phyloP scores from a whole-genome alignment of 2,888 invertebrate genomes.

The Lathronympha strigana region DNA sequence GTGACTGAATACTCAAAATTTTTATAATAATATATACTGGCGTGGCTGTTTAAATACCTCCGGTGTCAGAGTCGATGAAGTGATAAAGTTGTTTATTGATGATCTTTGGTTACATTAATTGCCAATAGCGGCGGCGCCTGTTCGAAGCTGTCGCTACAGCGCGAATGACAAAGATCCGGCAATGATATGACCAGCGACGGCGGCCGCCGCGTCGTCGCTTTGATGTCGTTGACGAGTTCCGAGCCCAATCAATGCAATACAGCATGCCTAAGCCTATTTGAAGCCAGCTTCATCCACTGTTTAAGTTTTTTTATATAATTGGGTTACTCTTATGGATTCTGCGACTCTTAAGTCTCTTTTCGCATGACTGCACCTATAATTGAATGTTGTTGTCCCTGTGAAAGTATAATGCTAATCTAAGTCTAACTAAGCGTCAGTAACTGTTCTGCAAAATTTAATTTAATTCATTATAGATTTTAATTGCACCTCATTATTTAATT shows the following conservation, averaged over 20 bases:
- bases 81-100: conserved; percentile 83
- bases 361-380: too few relatives aligned
- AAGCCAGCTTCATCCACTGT: neutral
- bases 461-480: too few relatives aligned
- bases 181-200: conserved; percentile 70
- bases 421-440: too few relatives aligned
- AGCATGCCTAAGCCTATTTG: conserved; percentile 40
- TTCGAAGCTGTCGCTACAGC: conserved; percentile 66
- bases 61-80: conserved; percentile 77
- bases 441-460: too few relatives aligned
- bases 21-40: conserved; percentile 64
- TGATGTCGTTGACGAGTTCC: conserved; percentile 75
- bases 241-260: conserved; percentile 76
- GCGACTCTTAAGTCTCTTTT: too few relatives aligned
- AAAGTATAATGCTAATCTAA: too few relatives aligned
- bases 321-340: too few relatives aligned
- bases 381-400: too few relatives aligned
- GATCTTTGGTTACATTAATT: conserved; percentile 81
- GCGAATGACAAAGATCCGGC: conserved; percentile 80
- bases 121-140: conserved; percentile 79
- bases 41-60: conserved; percentile 71
- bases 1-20: conserved; percentile 77
- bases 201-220: conserved; percentile 56
- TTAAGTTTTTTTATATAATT: neutral
- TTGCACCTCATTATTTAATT: too few relatives aligned